Base-by-base conservation (phyloP, 2,113 vertebrate species). In the Lampris incognitus region DNA sequence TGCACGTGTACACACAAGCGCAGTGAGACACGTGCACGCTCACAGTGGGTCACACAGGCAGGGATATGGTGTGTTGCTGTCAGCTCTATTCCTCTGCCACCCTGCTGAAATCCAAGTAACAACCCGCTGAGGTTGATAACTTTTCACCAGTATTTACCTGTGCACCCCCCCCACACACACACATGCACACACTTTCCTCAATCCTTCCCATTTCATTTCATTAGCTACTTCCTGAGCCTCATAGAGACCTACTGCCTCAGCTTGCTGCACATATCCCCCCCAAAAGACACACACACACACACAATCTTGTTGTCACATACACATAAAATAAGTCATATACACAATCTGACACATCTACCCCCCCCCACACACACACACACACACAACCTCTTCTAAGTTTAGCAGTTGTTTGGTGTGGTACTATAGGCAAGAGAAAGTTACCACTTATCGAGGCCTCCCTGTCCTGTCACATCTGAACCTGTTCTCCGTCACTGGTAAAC, bases 181-280 rank as follows among this genome's bases (percentile, higher is more conserved):
- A 39, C 58, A n/a, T n/a, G 1, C 6, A 9, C 13, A 9, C 50
- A 9, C 13, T 11, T 52, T 52, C 5, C 44, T 11, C 9, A 9
- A 61, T 13, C 50, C 52, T 55, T 55, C 39, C 58, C 9, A 62
- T 55, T 58, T 79, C 38, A 78, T 83, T 79, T 74, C 65, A 84
- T 81, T 50, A 84, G 62, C 50, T 66, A 56, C 61, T 65, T 68
- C n/a, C 58, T 78, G 24, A 3, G 9, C 44, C 55, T 68, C 4
- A 8, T 54, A 24, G 38, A 58, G 56, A 58, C 56, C 56, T 58
- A 5, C 56, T 58, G 56, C 48, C 38, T 60, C 65, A 70, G 39
- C n/a, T 48, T 11, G 39, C 58, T 11, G 6, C 41, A 1, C 49
- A n/a, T 37, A 38, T 37, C 10, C 10, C 36, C 41, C 48, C 51